These are phyloP conservation scores for Ataeniobius toweri DNA, from an alignment of 2,797 vertebrate species.

Conservation along the genomic window DNA sequence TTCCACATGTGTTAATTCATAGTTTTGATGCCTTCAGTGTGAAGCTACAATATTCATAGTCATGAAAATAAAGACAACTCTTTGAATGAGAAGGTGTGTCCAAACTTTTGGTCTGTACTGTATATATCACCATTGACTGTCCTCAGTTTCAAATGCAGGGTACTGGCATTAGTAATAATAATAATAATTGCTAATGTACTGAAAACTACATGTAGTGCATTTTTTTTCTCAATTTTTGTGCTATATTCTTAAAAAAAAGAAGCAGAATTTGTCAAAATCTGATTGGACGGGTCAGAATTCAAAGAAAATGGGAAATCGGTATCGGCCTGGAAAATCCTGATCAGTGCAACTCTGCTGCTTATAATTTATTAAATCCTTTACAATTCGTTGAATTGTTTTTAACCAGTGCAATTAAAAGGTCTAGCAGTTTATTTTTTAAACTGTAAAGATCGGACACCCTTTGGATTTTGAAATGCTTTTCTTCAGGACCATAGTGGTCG, in stretches of 20 bases:
- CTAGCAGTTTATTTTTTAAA: background rate
- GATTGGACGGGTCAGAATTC: background rate
- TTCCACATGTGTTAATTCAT: too few species aligned
- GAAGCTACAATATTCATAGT: too few species aligned
- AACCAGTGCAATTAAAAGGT: background rate
- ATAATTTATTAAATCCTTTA: background rate
- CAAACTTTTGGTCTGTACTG: too few species aligned
- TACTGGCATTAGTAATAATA: too few species aligned
- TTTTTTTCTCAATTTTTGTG: background rate
- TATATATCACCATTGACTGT: background rate
- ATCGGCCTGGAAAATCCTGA: background rate
- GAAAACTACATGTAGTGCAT: background rate
- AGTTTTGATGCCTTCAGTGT: too few species aligned
- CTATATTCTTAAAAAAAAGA: background rate
- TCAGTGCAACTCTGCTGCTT: background rate
- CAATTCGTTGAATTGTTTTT: background rate
- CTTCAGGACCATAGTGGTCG: background rate
- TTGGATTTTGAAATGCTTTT: background rate
- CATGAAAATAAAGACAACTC: too few species aligned
- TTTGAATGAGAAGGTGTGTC: too few species aligned
- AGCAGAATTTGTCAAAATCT: background rate
- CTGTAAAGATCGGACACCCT: background rate
- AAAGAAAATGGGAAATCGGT: background rate
- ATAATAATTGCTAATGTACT: background rate
- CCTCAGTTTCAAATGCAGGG: too few species aligned